phyloP scores from a whole-genome alignment of 2,113 vertebrate genomes.

The Accipiter cooperii region DNA sequence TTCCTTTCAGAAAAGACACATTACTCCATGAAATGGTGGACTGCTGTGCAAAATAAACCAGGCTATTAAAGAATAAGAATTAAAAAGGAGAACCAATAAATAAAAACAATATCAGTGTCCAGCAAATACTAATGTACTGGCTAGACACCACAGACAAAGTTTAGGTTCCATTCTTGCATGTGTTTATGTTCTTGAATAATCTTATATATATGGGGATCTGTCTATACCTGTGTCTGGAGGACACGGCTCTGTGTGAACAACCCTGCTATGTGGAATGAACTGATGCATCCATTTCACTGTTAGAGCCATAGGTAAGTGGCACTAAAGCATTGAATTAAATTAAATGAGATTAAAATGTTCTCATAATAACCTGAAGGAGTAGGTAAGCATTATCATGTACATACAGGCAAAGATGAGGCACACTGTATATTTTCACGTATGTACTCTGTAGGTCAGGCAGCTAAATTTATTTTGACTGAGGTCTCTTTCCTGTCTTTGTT shows the following conservation, averaged over 20 bases:
- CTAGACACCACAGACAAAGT: not conserved
- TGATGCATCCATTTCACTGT: not conserved
- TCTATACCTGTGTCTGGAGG: not conserved
- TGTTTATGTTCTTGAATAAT: not conserved
- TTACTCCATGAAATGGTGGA: conserved; percentile 4
- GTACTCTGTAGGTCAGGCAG: not conserved
- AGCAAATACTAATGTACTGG: not conserved
- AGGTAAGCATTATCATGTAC: not conserved
- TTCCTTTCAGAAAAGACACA: conserved; percentile 44
- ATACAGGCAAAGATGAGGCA: not conserved
- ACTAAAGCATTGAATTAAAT: not conserved
- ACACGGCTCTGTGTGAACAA: not conserved
- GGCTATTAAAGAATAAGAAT: conserved; percentile 3
- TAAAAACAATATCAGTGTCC: not conserved
- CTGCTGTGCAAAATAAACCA: not conserved
- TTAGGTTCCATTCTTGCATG: not conserved
- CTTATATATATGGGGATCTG: not conserved
- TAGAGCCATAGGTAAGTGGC: not conserved
- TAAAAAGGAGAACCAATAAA: conserved; percentile 8
- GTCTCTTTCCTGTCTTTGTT: not conserved
- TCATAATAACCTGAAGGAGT: not conserved
- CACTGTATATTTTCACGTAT: not conserved
- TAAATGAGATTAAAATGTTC: not conserved
- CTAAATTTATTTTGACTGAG: not conserved
- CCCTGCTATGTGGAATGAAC: not conserved